Percentiles rank a stretch among this genome's conserved stretches.
These are phyloP conservation scores for Agonopterix heracliana DNA, from an alignment of 2,888 invertebrate species.

Conservation along the genomic window DNA sequence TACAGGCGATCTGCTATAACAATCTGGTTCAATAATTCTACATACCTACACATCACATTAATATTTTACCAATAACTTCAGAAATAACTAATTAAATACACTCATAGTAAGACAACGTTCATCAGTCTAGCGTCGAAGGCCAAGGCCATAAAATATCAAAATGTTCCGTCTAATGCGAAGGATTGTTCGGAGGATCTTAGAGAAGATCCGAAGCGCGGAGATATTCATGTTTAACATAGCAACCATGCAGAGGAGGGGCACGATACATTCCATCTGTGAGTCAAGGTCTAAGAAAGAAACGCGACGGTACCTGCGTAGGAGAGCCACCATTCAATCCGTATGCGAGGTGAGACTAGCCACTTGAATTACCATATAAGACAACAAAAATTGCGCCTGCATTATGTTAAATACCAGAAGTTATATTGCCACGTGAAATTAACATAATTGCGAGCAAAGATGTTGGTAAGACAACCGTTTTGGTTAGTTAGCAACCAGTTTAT, in stretches of 20 bases:
- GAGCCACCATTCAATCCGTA: constrained; percentile 54
- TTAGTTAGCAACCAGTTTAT: too few species aligned
- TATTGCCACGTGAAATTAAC: too few species aligned
- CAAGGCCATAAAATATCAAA: neutral
- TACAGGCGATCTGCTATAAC: neutral
- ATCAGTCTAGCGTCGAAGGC: too few species aligned
- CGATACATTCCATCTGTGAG: constrained; percentile 48
- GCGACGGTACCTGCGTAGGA: constrained; percentile 29
- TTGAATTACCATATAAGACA: too few species aligned
- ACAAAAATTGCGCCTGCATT: too few species aligned
- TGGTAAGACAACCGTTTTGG: too few species aligned
- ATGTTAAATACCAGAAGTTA: too few species aligned
- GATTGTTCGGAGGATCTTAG: constrained; percentile 36
- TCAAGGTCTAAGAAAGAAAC: constrained; percentile 17
- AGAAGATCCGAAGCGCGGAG: constrained; percentile 46
- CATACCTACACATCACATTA: too few species aligned
- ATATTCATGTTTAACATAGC: constrained; percentile 44
- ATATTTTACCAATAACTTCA: too few species aligned
- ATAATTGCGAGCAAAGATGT: too few species aligned
- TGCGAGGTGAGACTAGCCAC: constrained; percentile 50
- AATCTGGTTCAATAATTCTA: too few species aligned
- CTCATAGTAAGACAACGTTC: neutral
- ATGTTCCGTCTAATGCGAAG: constrained; percentile 52
- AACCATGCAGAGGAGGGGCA: constrained; percentile 39
- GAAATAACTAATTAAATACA: too few species aligned